Base-by-base conservation (phyloP, 2,888 invertebrate genomes). In the Mythimna vitellina region DNA sequence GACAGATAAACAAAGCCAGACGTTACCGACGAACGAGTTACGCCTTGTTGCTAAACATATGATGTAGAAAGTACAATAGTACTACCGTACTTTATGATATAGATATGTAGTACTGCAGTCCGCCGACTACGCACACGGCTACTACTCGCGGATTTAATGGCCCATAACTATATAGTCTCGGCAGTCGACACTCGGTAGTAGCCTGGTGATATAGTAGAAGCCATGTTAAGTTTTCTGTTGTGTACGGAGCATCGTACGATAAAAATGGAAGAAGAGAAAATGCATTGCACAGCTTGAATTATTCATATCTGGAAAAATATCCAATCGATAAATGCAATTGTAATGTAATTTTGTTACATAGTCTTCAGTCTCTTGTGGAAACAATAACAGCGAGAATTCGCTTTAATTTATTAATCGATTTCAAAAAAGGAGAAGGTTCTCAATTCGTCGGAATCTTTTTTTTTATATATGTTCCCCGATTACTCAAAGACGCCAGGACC, bases 131-230 rank as follows among this genome's bases (percentile, higher is more conserved):
- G 35, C 76, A 71, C 46, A 20, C 73, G 51, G 46, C 38, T 65
- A 60, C 60, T 46, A 61, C 80, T 72, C 35, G 46, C 49, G 65
- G 32, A 42, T 61, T 76, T 79, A 70, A 78, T 77, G 72, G 63
- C 65, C 66, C 78, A 82, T 67, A 65, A 82, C 65, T 22, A 49
- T 64, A 78, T 17, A 42, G 61, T 78, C 60, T 75, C 58, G 22
- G 58, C 10, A 73, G 54, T 38, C 38, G 60, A 42, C 29, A 64
- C 42, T 61, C 78, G 32, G 42, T 32, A 56, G 56, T 54, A 49
- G 49, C 58, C 14, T 22, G 53, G 79, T 76, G 29, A 72, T 42
- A 54, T 72, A 78, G 22, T 38, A 53, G 3, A 29, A 29, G 25
- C 25, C 38, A 22, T 46, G 22, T 35, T 38, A 22, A 56, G 35